Evolutionary conservation across 2,797 vertebrate genomes (phyloP).

Genomic region (Carduelis carduelis): DNA sequence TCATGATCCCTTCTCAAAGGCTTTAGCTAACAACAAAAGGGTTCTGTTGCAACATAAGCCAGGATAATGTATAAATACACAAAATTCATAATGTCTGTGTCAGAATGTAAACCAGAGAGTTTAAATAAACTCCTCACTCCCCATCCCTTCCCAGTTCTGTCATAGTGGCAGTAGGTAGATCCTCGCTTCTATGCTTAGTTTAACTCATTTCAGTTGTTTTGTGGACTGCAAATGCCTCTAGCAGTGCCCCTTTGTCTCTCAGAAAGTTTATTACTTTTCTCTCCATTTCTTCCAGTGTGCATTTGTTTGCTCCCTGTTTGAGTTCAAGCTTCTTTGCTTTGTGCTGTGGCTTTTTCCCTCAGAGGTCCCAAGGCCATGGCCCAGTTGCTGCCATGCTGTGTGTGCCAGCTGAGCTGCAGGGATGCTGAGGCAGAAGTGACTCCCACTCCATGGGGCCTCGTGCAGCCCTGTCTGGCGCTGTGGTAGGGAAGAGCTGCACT

Average conservation of each 20-base stretch:
- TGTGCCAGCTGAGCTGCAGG: not conserved
- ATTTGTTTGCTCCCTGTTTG: not conserved
- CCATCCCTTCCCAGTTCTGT: not conserved
- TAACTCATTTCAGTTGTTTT: not conserved
- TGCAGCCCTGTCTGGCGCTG: not conserved
- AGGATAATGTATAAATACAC: not conserved
- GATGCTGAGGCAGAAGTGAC: not conserved
- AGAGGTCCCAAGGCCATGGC: accelerated
- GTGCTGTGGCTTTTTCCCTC: not conserved
- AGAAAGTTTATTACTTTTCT: not conserved
- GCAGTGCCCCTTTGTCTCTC: not conserved
- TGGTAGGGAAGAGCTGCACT: not conserved
- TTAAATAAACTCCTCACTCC: not conserved
- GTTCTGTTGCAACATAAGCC: not conserved
- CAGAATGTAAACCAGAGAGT: not conserved
- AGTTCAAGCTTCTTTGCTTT: not conserved
- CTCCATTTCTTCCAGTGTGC: not conserved
- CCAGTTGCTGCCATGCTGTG: not conserved
- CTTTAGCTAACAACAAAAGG: not conserved
- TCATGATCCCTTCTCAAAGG: not conserved
- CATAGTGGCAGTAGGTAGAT: not conserved
- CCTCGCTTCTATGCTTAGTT: not conserved
- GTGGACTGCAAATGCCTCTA: not conserved
- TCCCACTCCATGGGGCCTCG: accelerated
- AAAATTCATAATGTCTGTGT: not conserved